Percentiles rank a stretch among this genome's conserved stretches.
Conservation (phyloP, 2,888 invertebrate genomes). For the Toxonevra muliebris region DNA sequence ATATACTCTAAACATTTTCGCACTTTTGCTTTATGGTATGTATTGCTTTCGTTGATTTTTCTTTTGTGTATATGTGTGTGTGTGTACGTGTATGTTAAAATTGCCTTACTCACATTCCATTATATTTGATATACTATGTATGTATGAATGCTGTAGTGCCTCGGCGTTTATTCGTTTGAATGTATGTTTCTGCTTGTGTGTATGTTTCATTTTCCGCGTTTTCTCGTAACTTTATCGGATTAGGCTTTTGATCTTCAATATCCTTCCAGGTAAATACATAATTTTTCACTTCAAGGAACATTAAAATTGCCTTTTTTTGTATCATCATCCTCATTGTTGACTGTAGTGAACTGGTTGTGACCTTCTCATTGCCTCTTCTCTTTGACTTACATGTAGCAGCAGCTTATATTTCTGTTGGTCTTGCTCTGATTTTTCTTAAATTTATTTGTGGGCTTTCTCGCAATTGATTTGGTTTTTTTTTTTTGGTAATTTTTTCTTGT, state of each 20-base stretch:
- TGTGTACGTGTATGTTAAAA: too few species aligned
- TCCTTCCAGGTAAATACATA: slow-evolving; percentile 42
- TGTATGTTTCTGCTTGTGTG: slow-evolving; percentile 1
- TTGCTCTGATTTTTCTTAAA: too few species aligned
- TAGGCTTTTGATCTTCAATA: slow-evolving; percentile 42
- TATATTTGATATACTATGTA: too few species aligned
- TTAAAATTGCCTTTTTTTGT: slow-evolving; percentile 38
- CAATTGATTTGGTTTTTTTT: too few species aligned
- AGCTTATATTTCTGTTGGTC: too few species aligned
- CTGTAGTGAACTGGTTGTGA: too few species aligned
- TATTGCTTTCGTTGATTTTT: neutral
- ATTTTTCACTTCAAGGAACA: slow-evolving; percentile 41
- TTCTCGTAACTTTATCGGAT: slow-evolving; percentile 35
- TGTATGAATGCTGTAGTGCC: too few species aligned
- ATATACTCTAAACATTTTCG: slow-evolving; percentile 7
- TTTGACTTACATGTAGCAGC: too few species aligned
- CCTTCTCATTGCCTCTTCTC: neutral
- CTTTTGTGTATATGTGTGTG: neutral
- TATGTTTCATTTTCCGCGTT: slow-evolving; percentile 3
- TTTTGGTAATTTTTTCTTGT: too few species aligned
- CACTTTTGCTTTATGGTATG: slow-evolving; percentile 18
- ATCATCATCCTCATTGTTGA: neutral
- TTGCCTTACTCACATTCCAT: too few species aligned
- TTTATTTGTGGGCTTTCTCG: too few species aligned
- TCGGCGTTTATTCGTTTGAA: too few species aligned